These are phyloP conservation scores for Corythornis cristatus DNA, from an alignment of 2,113 vertebrate genomes.

Conservation along the genomic window DNA sequence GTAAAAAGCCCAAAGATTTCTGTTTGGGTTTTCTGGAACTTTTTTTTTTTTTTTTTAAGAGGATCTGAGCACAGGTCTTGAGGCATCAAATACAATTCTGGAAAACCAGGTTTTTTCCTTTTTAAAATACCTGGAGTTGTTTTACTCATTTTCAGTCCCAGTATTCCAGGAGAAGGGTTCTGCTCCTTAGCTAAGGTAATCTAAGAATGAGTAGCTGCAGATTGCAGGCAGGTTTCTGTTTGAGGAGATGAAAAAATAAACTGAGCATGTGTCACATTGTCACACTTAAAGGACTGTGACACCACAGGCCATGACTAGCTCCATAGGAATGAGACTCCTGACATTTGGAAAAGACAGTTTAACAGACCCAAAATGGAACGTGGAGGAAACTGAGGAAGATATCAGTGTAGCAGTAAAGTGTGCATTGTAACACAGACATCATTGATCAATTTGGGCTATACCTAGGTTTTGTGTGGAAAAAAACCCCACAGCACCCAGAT, in stretches of 20 bases:
- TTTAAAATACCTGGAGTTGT: background rate
- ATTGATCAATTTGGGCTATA: background rate
- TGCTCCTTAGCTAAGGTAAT: background rate
- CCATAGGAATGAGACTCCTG: background rate
- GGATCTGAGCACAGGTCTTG: fast-evolving
- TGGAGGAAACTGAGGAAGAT: background rate
- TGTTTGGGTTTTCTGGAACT: background rate
- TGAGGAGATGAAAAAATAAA: background rate
- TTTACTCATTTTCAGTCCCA: background rate
- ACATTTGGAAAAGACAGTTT: background rate
- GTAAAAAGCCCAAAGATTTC: background rate
- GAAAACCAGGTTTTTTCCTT: background rate
- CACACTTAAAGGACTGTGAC: background rate
- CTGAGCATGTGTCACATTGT: background rate
- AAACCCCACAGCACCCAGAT: background rate
- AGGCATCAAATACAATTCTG: background rate
- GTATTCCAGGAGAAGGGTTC: background rate
- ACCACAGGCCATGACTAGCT: background rate
- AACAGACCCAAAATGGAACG: background rate
- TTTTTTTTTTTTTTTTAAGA: background rate
- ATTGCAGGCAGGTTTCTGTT: background rate
- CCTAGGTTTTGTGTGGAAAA: background rate
- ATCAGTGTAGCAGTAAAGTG: background rate
- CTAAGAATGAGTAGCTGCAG: background rate
- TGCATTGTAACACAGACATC: background rate